Evolutionary conservation across 1,140 invertebrate species (phyloP).

Genomic region (Drosophila parabipectinata): DNA sequence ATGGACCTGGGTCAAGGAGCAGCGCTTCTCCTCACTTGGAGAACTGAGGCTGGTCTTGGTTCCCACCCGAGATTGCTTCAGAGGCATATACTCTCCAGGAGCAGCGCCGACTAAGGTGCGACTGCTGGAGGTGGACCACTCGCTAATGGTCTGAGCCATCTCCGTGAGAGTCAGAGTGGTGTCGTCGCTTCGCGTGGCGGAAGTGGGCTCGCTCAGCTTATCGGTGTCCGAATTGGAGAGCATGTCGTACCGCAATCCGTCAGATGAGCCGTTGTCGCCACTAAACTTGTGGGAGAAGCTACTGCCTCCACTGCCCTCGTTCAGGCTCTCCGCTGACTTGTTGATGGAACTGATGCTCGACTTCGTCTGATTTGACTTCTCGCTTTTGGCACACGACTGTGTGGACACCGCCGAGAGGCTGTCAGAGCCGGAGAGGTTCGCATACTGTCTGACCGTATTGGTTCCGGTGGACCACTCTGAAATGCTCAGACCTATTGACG

Average conservation of each 20-base stretch:
- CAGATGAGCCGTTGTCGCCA: constrained; percentile 81
- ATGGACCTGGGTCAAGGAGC: constrained; percentile 72
- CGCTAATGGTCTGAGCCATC: constrained; percentile 86
- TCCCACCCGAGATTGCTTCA: constrained; percentile 66
- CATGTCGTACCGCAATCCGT: constrained; percentile 85
- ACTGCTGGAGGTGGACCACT: constrained; percentile 87
- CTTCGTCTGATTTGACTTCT: constrained; percentile 86
- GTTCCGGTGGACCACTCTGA: constrained; percentile 94
- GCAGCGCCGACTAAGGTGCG: constrained; percentile 86
- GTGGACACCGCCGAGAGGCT: constrained; percentile 87
- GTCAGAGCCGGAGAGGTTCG: constrained; percentile 88
- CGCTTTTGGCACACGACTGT: constrained; percentile 86
- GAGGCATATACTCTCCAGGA: constrained; percentile 78
- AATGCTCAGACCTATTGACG: constrained; percentile 91
- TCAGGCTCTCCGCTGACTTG: constrained; percentile 82
- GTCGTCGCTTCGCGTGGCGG: constrained; percentile 86
- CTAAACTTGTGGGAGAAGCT: constrained; percentile 82
- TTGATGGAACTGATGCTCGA: constrained; percentile 84
- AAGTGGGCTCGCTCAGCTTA: constrained; percentile 84
- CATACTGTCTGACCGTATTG: constrained; percentile 91
- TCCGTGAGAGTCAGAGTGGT: constrained; percentile 86
- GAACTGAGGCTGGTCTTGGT: constrained; percentile 62
- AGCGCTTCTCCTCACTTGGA: constrained; percentile 75
- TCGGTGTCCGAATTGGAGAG: constrained; percentile 86
- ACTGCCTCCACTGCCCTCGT: constrained; percentile 77